Evolutionary conservation across 1,140 invertebrate species (phyloP).

Genomic region (Dreissena polymorpha): DNA sequence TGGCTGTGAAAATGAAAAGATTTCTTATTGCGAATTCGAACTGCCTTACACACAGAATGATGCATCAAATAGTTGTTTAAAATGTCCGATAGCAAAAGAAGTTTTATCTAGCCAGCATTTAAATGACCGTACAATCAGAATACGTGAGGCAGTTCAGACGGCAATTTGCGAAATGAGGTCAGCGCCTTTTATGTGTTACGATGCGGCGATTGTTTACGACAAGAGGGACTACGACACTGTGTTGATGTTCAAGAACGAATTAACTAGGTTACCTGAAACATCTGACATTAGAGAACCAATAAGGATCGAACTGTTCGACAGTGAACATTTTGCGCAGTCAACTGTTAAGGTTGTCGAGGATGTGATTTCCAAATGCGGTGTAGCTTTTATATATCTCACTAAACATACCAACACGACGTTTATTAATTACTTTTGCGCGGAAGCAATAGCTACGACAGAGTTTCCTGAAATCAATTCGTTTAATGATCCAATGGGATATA

Average conservation of each 20-base stretch:
- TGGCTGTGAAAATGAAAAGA: too few relatives aligned
- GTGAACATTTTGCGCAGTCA: constrained; percentile 32
- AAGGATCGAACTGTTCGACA: constrained; percentile 46
- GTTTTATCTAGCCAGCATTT: too few relatives aligned
- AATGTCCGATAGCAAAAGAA: too few relatives aligned
- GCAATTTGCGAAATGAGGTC: too few relatives aligned
- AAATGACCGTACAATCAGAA: too few relatives aligned
- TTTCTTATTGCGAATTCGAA: too few relatives aligned
- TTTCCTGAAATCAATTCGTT: neutral
- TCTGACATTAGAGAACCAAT: neutral
- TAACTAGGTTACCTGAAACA: neutral
- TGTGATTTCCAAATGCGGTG: constrained; percentile 19
- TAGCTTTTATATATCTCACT: constrained; percentile 40
- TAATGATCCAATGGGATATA: too few relatives aligned
- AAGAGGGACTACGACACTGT: constrained; percentile 23
- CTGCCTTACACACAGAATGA: too few relatives aligned
- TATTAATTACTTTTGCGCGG: constrained; percentile 23
- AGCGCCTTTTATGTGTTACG: constrained; percentile 13
- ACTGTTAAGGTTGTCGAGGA: constrained; percentile 32
- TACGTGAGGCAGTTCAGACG: too few relatives aligned
- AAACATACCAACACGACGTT: neutral
- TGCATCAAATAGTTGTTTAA: too few relatives aligned
- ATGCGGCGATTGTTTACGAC: constrained; percentile 49
- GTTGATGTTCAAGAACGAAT: neutral
- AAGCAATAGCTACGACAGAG: constrained; percentile 16